Base-by-base conservation (phyloP, 2,113 vertebrate genomes). In the Ardeotis arabs region DNA sequence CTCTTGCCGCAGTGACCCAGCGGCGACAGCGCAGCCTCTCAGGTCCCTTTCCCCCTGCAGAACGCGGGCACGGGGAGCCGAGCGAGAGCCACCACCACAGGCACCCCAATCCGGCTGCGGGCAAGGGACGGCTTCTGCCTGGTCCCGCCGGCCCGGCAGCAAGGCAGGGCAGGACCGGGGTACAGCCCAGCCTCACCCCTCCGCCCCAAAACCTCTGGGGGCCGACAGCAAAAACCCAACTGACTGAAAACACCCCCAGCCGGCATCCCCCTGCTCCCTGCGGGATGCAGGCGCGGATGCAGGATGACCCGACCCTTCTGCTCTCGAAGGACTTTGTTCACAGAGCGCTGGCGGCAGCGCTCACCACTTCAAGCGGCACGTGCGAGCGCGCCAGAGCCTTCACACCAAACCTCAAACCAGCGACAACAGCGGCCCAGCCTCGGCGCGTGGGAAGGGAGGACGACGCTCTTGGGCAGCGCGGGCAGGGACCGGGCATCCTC, bases 1-100 rank as follows among this genome's bases (percentile, higher is more conserved):
- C 95, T 94, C 85, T 56, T 85, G 85, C 72, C 5, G 20, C 70
- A 15, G 70, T 53, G 92, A 91, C 55, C 58, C 87, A 35, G 87
- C 0, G 1, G 59, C 6, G 1, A 62, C 69, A n/a, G 3, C 0
- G 4, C 12, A 66, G 73, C 64, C 87, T 33, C 50, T 47, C 47
- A 1, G 74, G 62, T 23, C 58, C 62, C 89, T 58, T 64, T 72
- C 9, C 12, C 79, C 60, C 35, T 11, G 11, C 45, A 41, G 23
- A 19, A 37, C 0, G 3, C 1, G 8, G 56, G 41, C 25, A 12
- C 1, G 3, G 66, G 25, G 74, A 29, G 22, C 68, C n/a, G 31
- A 79, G 72, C 0, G 2, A 84, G 63, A 66, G 12, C 56, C n/a
- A 23, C 35, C 35, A 35, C 35, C 35, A 35, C 35, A 35, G 35